Evolutionary conservation across 2,113 vertebrate species (phyloP).

Genomic region (Oplegnathus fasciatus): DNA sequence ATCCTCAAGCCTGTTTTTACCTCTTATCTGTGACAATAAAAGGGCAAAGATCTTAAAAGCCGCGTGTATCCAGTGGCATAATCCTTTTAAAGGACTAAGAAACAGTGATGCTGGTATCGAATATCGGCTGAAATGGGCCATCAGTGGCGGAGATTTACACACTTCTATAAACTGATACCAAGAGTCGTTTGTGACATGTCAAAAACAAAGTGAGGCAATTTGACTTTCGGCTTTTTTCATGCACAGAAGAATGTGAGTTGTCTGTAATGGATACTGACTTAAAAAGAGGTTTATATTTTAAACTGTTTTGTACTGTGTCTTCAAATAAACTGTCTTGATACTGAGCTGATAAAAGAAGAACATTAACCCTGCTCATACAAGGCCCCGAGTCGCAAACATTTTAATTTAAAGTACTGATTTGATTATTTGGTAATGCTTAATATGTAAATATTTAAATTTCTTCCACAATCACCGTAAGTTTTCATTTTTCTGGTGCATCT

Average conservation of each 20-base stretch:
- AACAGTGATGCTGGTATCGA: slow-evolving; percentile 37
- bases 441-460: neutral
- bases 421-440: neutral
- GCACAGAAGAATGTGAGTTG: neutral
- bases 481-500: neutral
- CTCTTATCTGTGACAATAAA: slow-evolving; percentile 62
- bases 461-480: neutral
- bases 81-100: slow-evolving; percentile 53
- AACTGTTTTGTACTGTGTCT: neutral
- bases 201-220: slow-evolving; percentile 32
- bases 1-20: slow-evolving; percentile 51
- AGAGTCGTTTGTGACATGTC: slow-evolving; percentile 14
- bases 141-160: slow-evolving; percentile 7
- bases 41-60: slow-evolving; percentile 52
- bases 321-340: neutral
- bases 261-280: neutral
- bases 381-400: neutral
- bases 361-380: neutral
- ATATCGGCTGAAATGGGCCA: slow-evolving; percentile 27
- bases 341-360: neutral
- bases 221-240: neutral
- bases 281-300: neutral
- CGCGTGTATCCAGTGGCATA: slow-evolving; percentile 43
- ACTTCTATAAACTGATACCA: slow-evolving; percentile 16
- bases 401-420: neutral